Evolutionary conservation across 2,888 invertebrate genomes (phyloP).

Genomic region (Kryphioiulus occultus): DNA sequence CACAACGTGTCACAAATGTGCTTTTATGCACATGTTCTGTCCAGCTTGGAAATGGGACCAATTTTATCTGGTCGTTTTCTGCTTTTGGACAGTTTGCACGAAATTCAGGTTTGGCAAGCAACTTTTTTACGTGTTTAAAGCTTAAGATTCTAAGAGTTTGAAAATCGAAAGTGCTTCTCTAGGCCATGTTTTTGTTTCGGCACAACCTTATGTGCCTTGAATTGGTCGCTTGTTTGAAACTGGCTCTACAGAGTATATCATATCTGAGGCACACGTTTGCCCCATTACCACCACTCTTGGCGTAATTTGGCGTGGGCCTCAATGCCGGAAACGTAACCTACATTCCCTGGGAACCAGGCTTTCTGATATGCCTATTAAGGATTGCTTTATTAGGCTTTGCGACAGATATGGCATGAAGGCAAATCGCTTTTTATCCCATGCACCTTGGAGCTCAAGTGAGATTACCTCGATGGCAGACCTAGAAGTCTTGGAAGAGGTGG

Average conservation of each 20-base stretch:
- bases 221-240: neutral
- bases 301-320: neutral
- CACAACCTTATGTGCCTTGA: neutral
- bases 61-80: neutral
- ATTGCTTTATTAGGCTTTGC: neutral
- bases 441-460: neutral
- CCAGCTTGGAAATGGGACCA: neutral
- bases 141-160: neutral
- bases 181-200: neutral
- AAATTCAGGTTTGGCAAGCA: neutral
- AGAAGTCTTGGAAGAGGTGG: too few species aligned
- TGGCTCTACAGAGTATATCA: neutral
- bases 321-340: conserved; percentile 2
- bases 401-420: neutral
- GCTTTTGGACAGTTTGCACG: neutral
- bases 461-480: neutral
- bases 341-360: neutral
- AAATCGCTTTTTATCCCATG: neutral
- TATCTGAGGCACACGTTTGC: neutral
- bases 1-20: neutral
- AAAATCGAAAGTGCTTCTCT: conserved; percentile 13
- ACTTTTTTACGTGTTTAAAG: neutral
- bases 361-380: neutral
- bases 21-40: neutral
- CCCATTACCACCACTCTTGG: neutral